Conservation (phyloP, 2,113 vertebrate genomes). For the Lagenorhynchus albirostris region DNA sequence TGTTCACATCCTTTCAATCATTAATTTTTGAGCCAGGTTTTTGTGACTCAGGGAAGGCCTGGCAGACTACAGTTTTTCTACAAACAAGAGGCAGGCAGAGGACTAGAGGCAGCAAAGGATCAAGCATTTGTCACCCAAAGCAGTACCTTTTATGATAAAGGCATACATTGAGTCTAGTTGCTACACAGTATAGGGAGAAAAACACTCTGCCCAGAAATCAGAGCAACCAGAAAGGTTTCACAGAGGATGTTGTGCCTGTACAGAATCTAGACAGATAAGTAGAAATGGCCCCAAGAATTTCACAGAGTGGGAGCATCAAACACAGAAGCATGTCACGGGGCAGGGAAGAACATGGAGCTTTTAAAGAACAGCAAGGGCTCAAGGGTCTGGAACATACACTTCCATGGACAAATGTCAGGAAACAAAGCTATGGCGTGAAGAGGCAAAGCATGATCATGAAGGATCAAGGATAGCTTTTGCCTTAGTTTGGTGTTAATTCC, state of each 20-base stretch:
- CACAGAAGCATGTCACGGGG: not conserved
- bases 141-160: not conserved
- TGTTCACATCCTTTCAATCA: not conserved
- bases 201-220: not conserved
- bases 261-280: not conserved
- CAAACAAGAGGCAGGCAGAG: not conserved
- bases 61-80: not conserved
- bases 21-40: not conserved
- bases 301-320: not conserved
- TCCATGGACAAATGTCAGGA: not conserved
- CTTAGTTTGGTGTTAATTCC: not conserved
- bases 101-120: not conserved
- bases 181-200: not conserved
- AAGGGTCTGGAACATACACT: not conserved
- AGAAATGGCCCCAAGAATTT: not conserved
- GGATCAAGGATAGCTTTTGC: not conserved
- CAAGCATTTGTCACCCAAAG: not conserved
- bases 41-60: not conserved
- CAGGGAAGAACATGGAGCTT: not conserved
- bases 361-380: not conserved
- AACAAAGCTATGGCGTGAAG: not conserved
- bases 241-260: not conserved
- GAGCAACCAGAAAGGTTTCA: not conserved
- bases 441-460: not conserved
- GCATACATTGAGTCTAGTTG: not conserved